Percentiles rank a stretch among this genome's conserved stretches.
Conservation (phyloP, 2,113 vertebrate species). For the Chitala chitala region DNA sequence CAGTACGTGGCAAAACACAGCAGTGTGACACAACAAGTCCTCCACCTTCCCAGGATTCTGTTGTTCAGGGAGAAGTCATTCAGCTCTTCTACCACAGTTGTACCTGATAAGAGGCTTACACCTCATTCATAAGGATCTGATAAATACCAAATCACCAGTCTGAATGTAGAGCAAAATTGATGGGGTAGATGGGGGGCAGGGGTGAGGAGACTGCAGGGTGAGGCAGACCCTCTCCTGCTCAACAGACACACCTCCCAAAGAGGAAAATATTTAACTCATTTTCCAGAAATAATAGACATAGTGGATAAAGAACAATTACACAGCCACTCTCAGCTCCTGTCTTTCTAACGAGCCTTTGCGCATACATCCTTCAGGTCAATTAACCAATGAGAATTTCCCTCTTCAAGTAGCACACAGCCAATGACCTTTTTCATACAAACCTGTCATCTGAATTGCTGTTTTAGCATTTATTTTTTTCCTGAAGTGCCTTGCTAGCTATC, state of each 20-base stretch:
- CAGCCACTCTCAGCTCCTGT: constrained; percentile 17
- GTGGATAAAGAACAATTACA: constrained; percentile 39
- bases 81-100: constrained; percentile 81
- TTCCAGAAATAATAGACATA: constrained; percentile 59
- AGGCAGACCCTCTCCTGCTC: constrained; percentile 40
- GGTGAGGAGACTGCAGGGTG: constrained; percentile 24
- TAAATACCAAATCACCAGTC: constrained; percentile 90
- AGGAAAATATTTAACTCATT: constrained; percentile 65
- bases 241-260: constrained; percentile 23
- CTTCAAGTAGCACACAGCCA: constrained; percentile 39
- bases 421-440: constrained; percentile 34
- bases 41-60: constrained; percentile 45
- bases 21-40: constrained; percentile 56
- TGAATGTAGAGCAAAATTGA: constrained; percentile 50
- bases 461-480: constrained; percentile 33
- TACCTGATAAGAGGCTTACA: constrained; percentile 75
- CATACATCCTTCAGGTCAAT: constrained; percentile 33
- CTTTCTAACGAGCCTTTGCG: constrained; percentile 20
- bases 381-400: constrained; percentile 30
- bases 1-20: constrained; percentile 37
- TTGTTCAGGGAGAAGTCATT: constrained; percentile 61
- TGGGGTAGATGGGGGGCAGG: neutral
- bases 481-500: constrained; percentile 38
- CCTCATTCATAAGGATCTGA: constrained; percentile 79
- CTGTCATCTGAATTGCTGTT: constrained; percentile 25